A percentile compares a stretch with the other conserved stretches of the same genome.
Evolutionary conservation across 2,797 vertebrate species (phyloP).

Genomic region (Agapornis canus): DNA sequence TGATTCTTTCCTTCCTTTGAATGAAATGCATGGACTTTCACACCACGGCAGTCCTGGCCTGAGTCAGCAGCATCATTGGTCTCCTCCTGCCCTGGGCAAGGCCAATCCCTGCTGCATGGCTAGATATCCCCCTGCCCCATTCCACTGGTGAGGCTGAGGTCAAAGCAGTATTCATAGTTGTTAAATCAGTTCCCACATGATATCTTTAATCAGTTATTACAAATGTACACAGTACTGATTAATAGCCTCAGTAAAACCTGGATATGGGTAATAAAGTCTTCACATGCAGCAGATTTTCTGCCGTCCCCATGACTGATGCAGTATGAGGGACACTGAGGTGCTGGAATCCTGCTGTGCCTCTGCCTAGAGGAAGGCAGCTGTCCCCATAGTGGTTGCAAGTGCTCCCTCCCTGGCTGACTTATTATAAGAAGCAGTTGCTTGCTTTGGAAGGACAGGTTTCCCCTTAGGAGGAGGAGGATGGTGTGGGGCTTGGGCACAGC

Average conservation of each 20-base stretch:
- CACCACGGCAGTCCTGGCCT: fast-evolving
- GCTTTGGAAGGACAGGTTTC: not conserved
- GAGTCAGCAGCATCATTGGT: not conserved
- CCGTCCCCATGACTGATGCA: not conserved
- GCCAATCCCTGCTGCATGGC: not conserved
- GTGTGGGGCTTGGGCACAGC: not conserved
- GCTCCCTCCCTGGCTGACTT: not conserved
- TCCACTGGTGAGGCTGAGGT: not conserved
- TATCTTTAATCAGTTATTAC: not conserved
- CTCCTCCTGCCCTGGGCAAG: not conserved
- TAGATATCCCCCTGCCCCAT: not conserved
- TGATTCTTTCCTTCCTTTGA: not conserved
- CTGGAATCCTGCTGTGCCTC: not conserved
- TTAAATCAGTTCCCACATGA: not conserved
- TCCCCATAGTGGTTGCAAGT: fast-evolving
- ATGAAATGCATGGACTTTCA: not conserved
- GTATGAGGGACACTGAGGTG: not conserved
- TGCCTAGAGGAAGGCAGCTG: fast-evolving
- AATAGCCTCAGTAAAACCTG: not conserved
- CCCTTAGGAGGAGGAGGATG: not conserved
- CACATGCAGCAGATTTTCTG: not conserved
- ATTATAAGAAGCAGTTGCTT: fast-evolving
- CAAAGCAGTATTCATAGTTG: not conserved
- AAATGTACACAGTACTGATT: not conserved
- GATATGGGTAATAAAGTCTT: not conserved